phyloP scores from a whole-genome alignment of 2,888 invertebrate species.

The Lepidocyrtinus sp. region DNA sequence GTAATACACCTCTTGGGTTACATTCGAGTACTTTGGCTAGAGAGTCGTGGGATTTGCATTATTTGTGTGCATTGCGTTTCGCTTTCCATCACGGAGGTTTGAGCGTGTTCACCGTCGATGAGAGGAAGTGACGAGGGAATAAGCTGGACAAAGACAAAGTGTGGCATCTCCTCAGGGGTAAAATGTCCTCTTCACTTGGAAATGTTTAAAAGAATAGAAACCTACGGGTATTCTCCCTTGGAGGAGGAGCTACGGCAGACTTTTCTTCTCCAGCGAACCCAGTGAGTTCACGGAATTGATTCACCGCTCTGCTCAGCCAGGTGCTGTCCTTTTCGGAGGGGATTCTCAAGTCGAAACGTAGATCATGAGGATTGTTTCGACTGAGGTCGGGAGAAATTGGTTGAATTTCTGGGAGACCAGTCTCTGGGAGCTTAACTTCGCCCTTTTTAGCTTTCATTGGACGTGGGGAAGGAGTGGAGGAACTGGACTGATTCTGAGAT shows the following conservation, averaged over 20 bases:
- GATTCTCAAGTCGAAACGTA: conserved; percentile 44
- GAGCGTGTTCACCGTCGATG: neutral
- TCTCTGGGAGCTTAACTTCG: conserved; percentile 41
- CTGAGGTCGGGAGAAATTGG: conserved; percentile 51
- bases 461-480: neutral
- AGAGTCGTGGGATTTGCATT: neutral
- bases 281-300: conserved; percentile 32
- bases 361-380: conserved; percentile 17
- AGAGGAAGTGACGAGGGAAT: neutral
- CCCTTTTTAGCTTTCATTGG: neutral
- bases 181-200: no score
- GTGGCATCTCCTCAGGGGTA: neutral
- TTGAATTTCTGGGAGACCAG: conserved; percentile 50
- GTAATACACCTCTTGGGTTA: neutral
- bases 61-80: neutral
- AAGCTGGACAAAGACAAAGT: neutral
- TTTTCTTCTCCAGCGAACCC: conserved; percentile 1
- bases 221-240: conserved; percentile 20
- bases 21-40: neutral
- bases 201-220: conserved; percentile 39
- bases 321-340: conserved; percentile 35
- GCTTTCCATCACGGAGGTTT: neutral
- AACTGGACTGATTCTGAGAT: neutral
- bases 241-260: neutral
- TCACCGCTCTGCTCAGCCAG: conserved; percentile 43